Percentiles rank a stretch among this genome's conserved stretches.
Conservation (phyloP, 2,888 invertebrate species). For the Tachina fera region DNA sequence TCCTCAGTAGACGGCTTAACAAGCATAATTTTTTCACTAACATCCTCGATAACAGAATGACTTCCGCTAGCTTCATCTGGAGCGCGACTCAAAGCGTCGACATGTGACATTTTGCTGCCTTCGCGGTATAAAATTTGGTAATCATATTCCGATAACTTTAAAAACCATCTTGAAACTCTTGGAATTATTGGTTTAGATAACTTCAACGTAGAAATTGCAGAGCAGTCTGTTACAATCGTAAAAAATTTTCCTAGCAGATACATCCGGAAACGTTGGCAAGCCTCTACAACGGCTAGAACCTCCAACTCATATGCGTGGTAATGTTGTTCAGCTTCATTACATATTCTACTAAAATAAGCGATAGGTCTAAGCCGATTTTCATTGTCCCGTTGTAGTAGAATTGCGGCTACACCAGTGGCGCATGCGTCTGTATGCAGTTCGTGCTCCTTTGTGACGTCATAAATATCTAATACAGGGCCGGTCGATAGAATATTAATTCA, state of each 20-base stretch:
- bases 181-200: constrained; percentile 54
- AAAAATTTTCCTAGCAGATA: constrained; percentile 64
- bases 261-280: constrained; percentile 65
- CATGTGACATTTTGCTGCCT: constrained; percentile 74
- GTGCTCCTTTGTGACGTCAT: constrained; percentile 58
- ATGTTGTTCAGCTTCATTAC: constrained; percentile 51
- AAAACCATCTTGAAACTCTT: constrained; percentile 54
- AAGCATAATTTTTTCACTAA: constrained; percentile 27
- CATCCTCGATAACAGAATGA: neutral
- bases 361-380: constrained; percentile 16
- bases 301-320: constrained; percentile 62
- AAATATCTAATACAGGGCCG: constrained; percentile 63
- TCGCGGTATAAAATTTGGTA: no score
- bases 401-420: constrained; percentile 14
- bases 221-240: constrained; percentile 55
- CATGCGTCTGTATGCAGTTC: constrained; percentile 45
- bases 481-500: constrained; percentile 72
- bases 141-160: no score
- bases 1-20: constrained; percentile 45
- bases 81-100: constrained; percentile 76
- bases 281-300: constrained; percentile 55
- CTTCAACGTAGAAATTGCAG: constrained; percentile 38
- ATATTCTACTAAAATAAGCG: constrained; percentile 59
- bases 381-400: constrained; percentile 50
- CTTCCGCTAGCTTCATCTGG: constrained; percentile 1